Evolutionary conservation across 2,888 invertebrate genomes (phyloP).

Genomic region (Melanostoma scalare): DNA sequence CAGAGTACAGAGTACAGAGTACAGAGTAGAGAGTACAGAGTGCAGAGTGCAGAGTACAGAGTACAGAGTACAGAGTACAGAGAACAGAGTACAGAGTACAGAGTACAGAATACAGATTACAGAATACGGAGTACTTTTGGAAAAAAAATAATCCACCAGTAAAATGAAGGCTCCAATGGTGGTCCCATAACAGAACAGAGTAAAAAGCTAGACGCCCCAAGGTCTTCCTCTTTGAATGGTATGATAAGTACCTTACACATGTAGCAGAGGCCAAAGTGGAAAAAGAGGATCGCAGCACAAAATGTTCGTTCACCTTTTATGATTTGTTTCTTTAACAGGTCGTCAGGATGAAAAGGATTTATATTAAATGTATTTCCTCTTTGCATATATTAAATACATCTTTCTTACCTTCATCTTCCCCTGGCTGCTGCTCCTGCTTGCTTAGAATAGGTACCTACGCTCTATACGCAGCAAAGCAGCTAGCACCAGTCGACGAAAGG

Average conservation of each 20-base stretch:
- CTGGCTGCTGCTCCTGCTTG: not conserved
- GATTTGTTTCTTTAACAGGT: constrained; percentile 72
- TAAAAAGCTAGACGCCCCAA: constrained; percentile 13
- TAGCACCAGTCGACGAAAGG: constrained; percentile 31
- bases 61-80: not conserved
- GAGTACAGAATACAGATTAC: not conserved
- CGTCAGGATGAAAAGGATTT: constrained; percentile 72
- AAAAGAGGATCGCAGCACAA: constrained; percentile 60
- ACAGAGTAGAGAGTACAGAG: not conserved
- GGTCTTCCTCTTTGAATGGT: constrained; percentile 39
- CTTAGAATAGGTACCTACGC: not conserved
- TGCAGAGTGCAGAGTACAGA: not conserved
- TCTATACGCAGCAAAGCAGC: not conserved
- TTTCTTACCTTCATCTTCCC: constrained; percentile 28
- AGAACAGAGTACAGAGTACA: not conserved
- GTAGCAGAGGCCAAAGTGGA: constrained; percentile 41
- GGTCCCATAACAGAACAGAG: constrained; percentile 9
- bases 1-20: not conserved
- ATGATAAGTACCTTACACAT: constrained; percentile 56
- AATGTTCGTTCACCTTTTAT: constrained; percentile 70
- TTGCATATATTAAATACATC: constrained; percentile 65
- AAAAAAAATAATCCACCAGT: too few species aligned
- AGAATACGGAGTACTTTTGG: too few species aligned
- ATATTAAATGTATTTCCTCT: constrained; percentile 71
- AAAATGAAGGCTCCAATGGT: not conserved